These are phyloP conservation scores for Nomada fucata DNA, from an alignment of 2,888 invertebrate species.

Conservation along the genomic window DNA sequence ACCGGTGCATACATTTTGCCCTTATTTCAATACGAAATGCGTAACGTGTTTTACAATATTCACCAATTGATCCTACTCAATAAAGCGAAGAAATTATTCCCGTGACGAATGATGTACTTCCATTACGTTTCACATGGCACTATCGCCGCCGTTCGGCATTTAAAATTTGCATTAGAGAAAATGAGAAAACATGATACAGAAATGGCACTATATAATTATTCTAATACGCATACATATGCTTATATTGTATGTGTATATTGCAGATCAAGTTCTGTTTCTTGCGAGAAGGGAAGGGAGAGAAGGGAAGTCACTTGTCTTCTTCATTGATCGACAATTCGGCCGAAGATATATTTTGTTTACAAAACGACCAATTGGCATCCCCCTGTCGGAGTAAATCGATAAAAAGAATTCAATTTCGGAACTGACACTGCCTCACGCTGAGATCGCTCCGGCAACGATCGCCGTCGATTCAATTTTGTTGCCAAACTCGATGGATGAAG, in stretches of 20 bases:
- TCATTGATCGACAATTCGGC: neutral
- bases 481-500: slow-evolving; percentile 1
- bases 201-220: neutral
- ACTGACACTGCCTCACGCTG: neutral
- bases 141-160: neutral
- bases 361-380: neutral
- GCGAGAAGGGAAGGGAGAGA: no score
- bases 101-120: no score
- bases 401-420: slow-evolving; percentile 12
- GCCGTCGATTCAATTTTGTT: neutral
- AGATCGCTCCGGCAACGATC: neutral
- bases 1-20: neutral
- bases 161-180: neutral
- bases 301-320: no score
- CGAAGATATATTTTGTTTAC: neutral
- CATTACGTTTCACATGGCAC: no score
- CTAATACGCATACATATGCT: no score
- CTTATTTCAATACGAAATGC: neutral
- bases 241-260: neutral
- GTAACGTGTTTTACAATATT: no score
- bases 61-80: no score
- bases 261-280: neutral
- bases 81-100: no score
- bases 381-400: neutral
- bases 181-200: neutral